Evolutionary conservation across 2,113 vertebrate genomes (phyloP).

Genomic region (Phodopus roborovskii): DNA sequence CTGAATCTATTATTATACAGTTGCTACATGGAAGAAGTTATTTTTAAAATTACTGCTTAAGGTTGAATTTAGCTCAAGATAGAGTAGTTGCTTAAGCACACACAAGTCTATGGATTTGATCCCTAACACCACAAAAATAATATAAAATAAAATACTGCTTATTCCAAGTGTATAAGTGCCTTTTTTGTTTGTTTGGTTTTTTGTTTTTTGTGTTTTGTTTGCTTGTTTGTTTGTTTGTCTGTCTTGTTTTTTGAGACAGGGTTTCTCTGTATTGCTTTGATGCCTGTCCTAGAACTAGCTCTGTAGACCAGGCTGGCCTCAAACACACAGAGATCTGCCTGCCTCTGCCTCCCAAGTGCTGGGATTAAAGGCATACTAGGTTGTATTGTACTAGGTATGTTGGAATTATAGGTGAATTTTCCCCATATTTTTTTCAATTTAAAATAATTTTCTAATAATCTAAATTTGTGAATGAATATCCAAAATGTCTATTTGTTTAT

Average conservation of each 20-base stretch:
- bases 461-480: conserved; percentile 23
- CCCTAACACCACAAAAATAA: neutral
- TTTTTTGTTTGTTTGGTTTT: no score
- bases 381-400: neutral
- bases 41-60: conserved; percentile 8
- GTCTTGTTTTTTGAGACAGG: no score
- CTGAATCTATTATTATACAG: neutral
- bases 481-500: conserved; percentile 23
- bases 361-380: neutral
- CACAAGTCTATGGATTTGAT: neutral
- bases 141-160: neutral
- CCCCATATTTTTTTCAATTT: conserved; percentile 23
- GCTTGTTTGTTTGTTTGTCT: no score
- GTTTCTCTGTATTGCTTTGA: no score
- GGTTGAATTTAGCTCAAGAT: neutral
- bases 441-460: conserved; percentile 28
- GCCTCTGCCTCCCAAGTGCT: no score
- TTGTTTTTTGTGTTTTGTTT: no score
- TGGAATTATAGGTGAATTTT: neutral
- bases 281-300: no score
- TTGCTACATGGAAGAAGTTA: conserved; percentile 29
- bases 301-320: no score
- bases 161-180: neutral
- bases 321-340: no score
- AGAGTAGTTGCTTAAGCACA: neutral